A percentile compares a stretch with the other conserved stretches of the same genome.
phyloP scores from a whole-genome alignment of 2,113 vertebrate genomes.

The Oreamnos americanus region DNA sequence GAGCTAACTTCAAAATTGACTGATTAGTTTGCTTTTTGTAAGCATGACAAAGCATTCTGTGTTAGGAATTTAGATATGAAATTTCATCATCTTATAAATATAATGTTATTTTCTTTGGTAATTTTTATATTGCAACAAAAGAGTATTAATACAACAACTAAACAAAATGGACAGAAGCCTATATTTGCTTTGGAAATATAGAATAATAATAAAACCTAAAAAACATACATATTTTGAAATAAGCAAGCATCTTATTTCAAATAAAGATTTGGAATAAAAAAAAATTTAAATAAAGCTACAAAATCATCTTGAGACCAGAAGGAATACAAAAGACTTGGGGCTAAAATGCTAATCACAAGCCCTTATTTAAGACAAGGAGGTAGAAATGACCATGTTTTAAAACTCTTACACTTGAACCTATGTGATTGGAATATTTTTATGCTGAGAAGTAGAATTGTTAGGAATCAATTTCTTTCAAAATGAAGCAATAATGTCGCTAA shows the following conservation, averaged over 20 bases:
- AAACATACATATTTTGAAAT: background rate
- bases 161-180: background rate
- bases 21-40: background rate
- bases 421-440: conserved; percentile 25
- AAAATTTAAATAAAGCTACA: background rate
- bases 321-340: background rate
- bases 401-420: background rate
- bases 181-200: background rate
- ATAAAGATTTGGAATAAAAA: background rate
- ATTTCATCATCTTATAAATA: background rate
- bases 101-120: background rate
- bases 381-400: conserved; percentile 11
- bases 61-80: background rate
- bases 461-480: conserved; percentile 41
- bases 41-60: background rate
- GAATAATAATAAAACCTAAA: background rate
- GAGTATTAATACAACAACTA: background rate
- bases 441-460: conserved; percentile 39
- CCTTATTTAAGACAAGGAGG: background rate
- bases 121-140: background rate
- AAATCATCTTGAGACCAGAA: conserved; percentile 1
- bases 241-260: background rate
- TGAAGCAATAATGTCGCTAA: conserved; percentile 37
- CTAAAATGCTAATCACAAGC: background rate
- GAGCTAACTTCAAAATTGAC: background rate